Evolutionary conservation across 2,888 invertebrate species (phyloP).

Genomic region (Yponomeuta sedellus): DNA sequence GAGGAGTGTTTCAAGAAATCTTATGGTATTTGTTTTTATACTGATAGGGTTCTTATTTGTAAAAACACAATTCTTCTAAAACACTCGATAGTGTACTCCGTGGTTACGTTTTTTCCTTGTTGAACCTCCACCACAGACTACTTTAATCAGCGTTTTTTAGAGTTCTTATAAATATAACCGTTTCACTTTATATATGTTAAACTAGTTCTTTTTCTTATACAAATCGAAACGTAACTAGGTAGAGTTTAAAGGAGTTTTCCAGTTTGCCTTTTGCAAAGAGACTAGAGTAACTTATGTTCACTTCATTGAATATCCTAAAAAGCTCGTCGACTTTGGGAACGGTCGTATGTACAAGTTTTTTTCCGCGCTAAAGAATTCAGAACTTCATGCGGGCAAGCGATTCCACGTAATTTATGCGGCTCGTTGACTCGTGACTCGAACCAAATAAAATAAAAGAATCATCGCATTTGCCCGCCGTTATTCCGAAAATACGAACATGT

Average conservation of each 20-base stretch:
- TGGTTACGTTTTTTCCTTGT: too few relatives aligned
- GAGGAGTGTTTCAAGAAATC: too few relatives aligned
- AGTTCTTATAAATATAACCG: too few relatives aligned
- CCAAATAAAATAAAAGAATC: conserved; percentile 35
- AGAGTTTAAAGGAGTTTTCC: not conserved
- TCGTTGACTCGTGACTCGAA: conserved; percentile 39
- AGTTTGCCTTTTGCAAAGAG: not conserved
- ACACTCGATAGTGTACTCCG: too few relatives aligned
- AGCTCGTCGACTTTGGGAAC: not conserved
- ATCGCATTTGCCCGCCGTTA: conserved; percentile 29
- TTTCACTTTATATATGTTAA: too few relatives aligned
- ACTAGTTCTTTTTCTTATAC: not conserved
- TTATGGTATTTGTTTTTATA: too few relatives aligned
- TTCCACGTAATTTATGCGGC: conserved; percentile 45
- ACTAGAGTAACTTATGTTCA: not conserved
- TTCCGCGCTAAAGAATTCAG: conserved; percentile 13
- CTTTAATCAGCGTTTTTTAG: too few relatives aligned
- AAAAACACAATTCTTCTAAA: too few relatives aligned
- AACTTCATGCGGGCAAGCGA: conserved; percentile 31
- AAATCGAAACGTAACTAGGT: not conserved
- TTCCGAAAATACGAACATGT: conserved; percentile 29
- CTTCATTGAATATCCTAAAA: not conserved
- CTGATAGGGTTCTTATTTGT: too few relatives aligned
- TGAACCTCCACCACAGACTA: too few relatives aligned
- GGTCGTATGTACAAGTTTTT: conserved; percentile 6